Evolutionary conservation across 2,797 vertebrate species (phyloP).

Genomic region (Pangasius macronema): DNA sequence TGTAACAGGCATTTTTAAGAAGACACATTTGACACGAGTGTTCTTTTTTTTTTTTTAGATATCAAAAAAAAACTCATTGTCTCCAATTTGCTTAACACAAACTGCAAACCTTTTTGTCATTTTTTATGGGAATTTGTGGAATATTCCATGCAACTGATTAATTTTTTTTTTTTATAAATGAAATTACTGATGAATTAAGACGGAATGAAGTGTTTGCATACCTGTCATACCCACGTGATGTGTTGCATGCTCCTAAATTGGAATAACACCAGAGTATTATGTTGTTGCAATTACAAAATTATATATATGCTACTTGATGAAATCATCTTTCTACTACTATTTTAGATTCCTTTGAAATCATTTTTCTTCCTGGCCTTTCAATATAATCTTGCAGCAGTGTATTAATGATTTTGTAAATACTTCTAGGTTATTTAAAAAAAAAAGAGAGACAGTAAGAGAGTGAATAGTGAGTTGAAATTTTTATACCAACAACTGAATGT

Average conservation of each 20-base stretch:
- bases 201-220: slow-evolving; percentile 56
- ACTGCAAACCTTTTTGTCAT: not conserved
- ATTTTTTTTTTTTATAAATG: slow-evolving; percentile 22
- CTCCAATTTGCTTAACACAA: not conserved
- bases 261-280: slow-evolving; percentile 65
- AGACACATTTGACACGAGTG: not conserved
- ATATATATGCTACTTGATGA: slow-evolving; percentile 67
- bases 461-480: slow-evolving; percentile 70
- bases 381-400: slow-evolving; percentile 65
- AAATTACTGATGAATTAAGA: not conserved
- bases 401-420: slow-evolving; percentile 75
- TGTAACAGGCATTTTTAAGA: not conserved
- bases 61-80: slow-evolving; percentile 2
- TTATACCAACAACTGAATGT: slow-evolving; percentile 82
- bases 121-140: not conserved
- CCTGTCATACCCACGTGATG: slow-evolving; percentile 76
- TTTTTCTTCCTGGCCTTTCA: slow-evolving; percentile 57
- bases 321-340: slow-evolving; percentile 59
- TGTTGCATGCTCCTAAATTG: slow-evolving; percentile 67
- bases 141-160: not conserved
- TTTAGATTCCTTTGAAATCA: slow-evolving; percentile 64
- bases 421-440: slow-evolving; percentile 72
- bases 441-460: not conserved
- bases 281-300: slow-evolving; percentile 59
- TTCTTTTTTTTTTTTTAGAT: not conserved